Conservation (phyloP, 2,888 invertebrate genomes). For the Caenorhabditis sp. region DNA sequence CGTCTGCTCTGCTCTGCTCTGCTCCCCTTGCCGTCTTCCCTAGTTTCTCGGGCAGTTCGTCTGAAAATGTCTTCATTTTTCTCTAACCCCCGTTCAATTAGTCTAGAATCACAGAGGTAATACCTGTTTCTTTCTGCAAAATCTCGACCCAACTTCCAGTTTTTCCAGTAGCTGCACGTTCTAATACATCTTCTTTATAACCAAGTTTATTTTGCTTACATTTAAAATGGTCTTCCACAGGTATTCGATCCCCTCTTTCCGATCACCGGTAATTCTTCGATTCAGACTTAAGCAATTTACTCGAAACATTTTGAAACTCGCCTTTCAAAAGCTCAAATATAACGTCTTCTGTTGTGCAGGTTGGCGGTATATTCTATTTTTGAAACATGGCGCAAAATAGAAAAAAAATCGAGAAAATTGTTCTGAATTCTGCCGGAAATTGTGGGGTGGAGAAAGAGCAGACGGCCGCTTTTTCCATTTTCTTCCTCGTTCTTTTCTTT, state of each 20-base stretch:
- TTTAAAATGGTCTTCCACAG: constrained; percentile 30
- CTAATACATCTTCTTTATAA: constrained; percentile 27
- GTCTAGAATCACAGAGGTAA: constrained; percentile 10
- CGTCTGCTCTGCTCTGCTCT: neutral
- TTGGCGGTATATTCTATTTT: constrained; percentile 31
- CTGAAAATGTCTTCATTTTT: constrained; percentile 3
- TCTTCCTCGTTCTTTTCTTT: constrained; percentile 3
- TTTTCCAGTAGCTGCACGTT: constrained; percentile 17
- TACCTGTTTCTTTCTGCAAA: neutral
- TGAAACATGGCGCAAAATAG: constrained; percentile 12
- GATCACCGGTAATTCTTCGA: neutral
- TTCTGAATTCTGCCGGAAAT: constrained; percentile 38
- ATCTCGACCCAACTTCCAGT: constrained; percentile 6
- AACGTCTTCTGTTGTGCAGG: constrained; percentile 15
- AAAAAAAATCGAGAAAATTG: constrained; percentile 27
- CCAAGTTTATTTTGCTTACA: constrained; percentile 24
- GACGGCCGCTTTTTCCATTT: constrained; percentile 18
- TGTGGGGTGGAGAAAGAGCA: constrained; percentile 5
- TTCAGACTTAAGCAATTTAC: constrained; percentile 37
- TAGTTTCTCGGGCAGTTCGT: no score
- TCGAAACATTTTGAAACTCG: constrained; percentile 21
- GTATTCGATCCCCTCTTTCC: neutral
- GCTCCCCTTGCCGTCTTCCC: no score
- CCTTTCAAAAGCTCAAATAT: constrained; percentile 23
- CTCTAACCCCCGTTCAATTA: constrained; percentile 13